Percentiles rank a stretch among this genome's conserved stretches.
phyloP scores from a whole-genome alignment of 2,113 vertebrate species.

The Vulpes ferrilata region DNA sequence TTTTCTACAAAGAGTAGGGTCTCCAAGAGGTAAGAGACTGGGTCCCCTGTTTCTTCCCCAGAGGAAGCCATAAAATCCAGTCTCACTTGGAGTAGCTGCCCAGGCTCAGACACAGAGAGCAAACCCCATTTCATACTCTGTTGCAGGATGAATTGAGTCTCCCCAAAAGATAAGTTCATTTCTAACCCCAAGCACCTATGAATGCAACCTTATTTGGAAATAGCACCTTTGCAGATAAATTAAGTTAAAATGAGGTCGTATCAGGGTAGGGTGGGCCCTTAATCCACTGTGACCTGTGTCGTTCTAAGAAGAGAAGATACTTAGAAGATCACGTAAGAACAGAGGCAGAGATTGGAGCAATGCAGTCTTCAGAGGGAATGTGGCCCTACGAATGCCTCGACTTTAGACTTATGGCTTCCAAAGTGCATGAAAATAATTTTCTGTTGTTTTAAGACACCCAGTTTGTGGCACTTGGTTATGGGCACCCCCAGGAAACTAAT shows the following conservation, averaged over 20 bases:
- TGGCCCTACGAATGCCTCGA: not conserved
- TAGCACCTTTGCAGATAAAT: not conserved
- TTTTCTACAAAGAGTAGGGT: not conserved
- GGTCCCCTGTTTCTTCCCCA: not conserved
- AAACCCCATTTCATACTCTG: not conserved
- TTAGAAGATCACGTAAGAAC: not conserved
- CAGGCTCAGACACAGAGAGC: not conserved
- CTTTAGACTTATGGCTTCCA: not conserved
- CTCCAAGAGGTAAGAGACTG: not conserved
- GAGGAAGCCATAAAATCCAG: not conserved
- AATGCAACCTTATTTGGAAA: not conserved
- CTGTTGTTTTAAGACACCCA: not conserved
- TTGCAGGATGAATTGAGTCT: fast-evolving
- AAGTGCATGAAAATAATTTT: not conserved
- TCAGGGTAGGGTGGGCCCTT: not conserved
- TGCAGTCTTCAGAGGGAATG: fast-evolving
- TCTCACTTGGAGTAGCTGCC: too few species aligned
- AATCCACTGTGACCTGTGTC: fast-evolving
- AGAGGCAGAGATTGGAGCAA: not conserved
- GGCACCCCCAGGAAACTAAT: not conserved
- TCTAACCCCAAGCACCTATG: too few species aligned
- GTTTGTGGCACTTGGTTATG: not conserved
- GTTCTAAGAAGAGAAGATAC: not conserved
- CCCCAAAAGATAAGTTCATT: not conserved
- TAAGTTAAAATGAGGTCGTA: not conserved